phyloP scores from a whole-genome alignment of 2,888 invertebrate genomes.

The Neria commutata region DNA sequence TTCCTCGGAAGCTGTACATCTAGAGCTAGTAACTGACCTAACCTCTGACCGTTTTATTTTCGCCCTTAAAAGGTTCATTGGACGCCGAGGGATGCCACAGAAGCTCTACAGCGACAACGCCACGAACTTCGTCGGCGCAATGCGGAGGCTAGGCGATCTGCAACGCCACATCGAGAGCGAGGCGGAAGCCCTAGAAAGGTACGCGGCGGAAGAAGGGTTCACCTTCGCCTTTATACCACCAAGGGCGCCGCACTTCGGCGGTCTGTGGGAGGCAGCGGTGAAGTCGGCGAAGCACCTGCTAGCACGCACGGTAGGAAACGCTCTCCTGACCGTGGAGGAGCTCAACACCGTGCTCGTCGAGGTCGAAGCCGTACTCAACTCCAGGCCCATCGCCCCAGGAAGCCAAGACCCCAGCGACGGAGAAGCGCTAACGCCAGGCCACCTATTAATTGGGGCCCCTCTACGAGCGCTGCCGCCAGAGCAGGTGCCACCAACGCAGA shows the following conservation, averaged over 20 bases:
- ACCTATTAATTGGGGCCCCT: neutral
- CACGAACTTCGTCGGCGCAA: conserved; percentile 25
- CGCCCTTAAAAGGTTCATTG: conserved; percentile 28
- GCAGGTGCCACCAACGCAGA: too few species aligned
- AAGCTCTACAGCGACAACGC: conserved; percentile 30
- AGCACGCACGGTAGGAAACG: too few species aligned
- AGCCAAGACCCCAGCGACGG: neutral
- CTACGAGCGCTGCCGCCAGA: too few species aligned
- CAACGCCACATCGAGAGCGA: conserved; percentile 12
- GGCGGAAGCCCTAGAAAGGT: neutral
- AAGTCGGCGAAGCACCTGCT: conserved; percentile 9
- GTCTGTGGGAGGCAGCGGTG: neutral
- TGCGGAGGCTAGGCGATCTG: conserved; percentile 1
- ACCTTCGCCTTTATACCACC: conserved; percentile 1
- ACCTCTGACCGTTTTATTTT: conserved; percentile 30
- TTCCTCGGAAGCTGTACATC: conserved; percentile 27
- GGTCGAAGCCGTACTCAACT: neutral
- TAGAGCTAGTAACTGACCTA: conserved; percentile 30
- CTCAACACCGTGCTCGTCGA: neutral
- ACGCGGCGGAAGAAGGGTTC: neutral
- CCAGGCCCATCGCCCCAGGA: neutral
- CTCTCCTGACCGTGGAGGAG: neutral
- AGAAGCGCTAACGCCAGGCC: neutral
- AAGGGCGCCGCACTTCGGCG: neutral
- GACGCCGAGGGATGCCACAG: conserved; percentile 20